Evolutionary conservation across 2,888 invertebrate genomes (phyloP), one percentile per base, ranked within the genome.

Genomic region (Hydraecia micacea): DNA sequence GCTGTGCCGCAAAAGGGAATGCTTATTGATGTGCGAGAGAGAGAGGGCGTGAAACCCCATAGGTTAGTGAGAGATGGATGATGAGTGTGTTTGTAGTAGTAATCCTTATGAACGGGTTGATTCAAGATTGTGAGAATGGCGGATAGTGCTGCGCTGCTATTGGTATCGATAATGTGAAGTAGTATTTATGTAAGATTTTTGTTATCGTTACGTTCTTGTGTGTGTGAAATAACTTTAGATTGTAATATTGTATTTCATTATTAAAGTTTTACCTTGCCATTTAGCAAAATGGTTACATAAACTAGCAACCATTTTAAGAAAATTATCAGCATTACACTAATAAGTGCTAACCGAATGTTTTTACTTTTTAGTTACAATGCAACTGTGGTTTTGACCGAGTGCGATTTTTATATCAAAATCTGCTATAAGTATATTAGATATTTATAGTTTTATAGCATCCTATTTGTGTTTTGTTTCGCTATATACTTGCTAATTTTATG

Each of bases 21-120:
- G 91, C 93, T 93, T 93, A 93, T 92, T 92, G 93, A 90, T 83
- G 94, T 86, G 92, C 78, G 92, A 95, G 85, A 55, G 92, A 86
- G 93, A 93, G 8, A 75, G 83, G n/a, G 1, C 13, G 66, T 73
- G 4, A 68, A 65, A 60, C 58, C 58, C 32, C 65, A 79, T 49
- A 63, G 7, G 80, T 49, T 42, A 71, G 92, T 95, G 66, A 87
- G 93, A 85, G 95, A 95, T 36, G 84, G 89, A 52, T 49, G 76
- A 81, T 73, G 75, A 84, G 84, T 93, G 91, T 94, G 92, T 95
- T 94, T 95, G 95, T 94, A 93, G 95, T 95, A 94, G 95, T 95
- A 95, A 95, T 93, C 91, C 90, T 91, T 91, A 92, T 93, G 95
- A 95, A 96, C 95, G 95, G 94, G 95, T 95, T 96, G 95, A 95